These are phyloP conservation scores for Heliconius erato DNA, from an alignment of 2,888 invertebrate species.

Conservation along the genomic window DNA sequence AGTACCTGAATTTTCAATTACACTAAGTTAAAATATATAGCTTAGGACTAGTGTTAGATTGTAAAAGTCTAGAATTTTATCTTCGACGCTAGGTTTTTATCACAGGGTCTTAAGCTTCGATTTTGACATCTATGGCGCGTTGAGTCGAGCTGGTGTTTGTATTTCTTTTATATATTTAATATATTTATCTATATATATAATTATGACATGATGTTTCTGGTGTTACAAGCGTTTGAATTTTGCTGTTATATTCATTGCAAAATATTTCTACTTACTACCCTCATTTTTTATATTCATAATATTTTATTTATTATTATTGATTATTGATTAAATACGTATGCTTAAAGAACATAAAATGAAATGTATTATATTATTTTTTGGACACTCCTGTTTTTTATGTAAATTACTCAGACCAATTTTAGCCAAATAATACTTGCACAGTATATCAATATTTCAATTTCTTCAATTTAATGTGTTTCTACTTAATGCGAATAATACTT, in stretches of 20 bases:
- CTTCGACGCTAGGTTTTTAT: slow-evolving; percentile 78
- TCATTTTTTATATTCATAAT: neutral
- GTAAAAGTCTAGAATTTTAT: slow-evolving; percentile 78
- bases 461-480: slow-evolving; percentile 4
- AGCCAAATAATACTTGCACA: slow-evolving; percentile 48
- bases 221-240: slow-evolving; percentile 61
- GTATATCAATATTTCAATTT: slow-evolving; percentile 22
- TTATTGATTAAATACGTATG: neutral
- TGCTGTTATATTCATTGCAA: slow-evolving; percentile 66
- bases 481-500: slow-evolving; percentile 21
- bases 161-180: slow-evolving; percentile 36
- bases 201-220: slow-evolving; percentile 38
- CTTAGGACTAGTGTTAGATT: slow-evolving; percentile 79
- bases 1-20: slow-evolving; percentile 85
- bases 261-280: slow-evolving; percentile 12
- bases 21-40: slow-evolving; percentile 71
- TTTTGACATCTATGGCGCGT: slow-evolving; percentile 53
- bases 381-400: slow-evolving; percentile 4
- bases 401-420: slow-evolving; percentile 46
- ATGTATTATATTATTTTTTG: slow-evolving; percentile 9
- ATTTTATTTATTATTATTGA: neutral
- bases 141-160: slow-evolving; percentile 54
- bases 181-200: slow-evolving; percentile 50
- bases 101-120: slow-evolving; percentile 78
- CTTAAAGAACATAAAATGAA: neutral